Evolutionary conservation across 1,140 invertebrate species (phyloP).

Genomic region (Condylostylus longicornis): DNA sequence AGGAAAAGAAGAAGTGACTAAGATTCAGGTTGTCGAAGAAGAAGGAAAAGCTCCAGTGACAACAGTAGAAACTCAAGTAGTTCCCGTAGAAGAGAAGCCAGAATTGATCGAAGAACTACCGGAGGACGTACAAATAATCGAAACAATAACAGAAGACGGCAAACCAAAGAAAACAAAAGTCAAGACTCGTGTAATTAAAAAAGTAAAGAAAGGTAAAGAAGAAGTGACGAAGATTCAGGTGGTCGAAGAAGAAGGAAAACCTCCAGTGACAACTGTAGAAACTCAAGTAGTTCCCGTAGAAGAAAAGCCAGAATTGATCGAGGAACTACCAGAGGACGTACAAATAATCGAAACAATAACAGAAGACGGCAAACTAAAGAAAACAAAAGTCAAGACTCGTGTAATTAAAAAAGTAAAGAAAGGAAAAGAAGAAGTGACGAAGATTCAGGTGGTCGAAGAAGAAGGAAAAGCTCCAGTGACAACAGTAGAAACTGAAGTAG

Average conservation of each 20-base stretch:
- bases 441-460: constrained; percentile 19
- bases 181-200: constrained; percentile 17
- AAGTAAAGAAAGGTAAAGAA: constrained; percentile 19
- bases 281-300: constrained; percentile 6
- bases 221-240: constrained; percentile 25
- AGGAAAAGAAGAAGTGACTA: constrained; percentile 10
- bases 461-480: constrained; percentile 18
- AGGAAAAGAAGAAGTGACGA: constrained; percentile 17
- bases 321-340: constrained; percentile 7
- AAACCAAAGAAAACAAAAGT: constrained; percentile 4
- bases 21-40: constrained; percentile 18
- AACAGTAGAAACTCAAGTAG: constrained; percentile 13
- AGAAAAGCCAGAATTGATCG: constrained; percentile 1
- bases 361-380: constrained; percentile 13
- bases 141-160: constrained; percentile 8
- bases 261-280: constrained; percentile 18
- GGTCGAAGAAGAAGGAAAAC: constrained; percentile 27
- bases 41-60: constrained; percentile 15
- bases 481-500: constrained; percentile 11
- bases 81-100: constrained; percentile 5
- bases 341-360: not conserved
- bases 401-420: constrained; percentile 15
- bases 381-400: constrained; percentile 20
- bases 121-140: constrained; percentile 1
- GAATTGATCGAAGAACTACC: constrained; percentile 2